A percentile compares a stretch with the other conserved stretches of the same genome.
Evolutionary conservation across 2,888 invertebrate species (phyloP).

Genomic region (Cinara cedri): DNA sequence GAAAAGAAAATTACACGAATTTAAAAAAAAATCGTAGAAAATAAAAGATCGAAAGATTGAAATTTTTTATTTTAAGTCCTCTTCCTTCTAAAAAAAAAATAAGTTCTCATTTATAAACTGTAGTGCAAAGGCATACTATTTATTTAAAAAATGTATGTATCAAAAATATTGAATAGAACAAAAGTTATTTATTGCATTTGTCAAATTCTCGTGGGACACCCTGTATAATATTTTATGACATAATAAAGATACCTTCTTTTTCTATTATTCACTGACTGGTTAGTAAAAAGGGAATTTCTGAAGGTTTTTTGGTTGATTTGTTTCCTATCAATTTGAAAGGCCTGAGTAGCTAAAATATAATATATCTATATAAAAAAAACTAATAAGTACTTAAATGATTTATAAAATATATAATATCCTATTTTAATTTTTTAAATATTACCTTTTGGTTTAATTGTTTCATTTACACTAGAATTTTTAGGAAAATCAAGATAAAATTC

Average conservation of each 20-base stretch:
- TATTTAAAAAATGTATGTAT: too few relatives aligned
- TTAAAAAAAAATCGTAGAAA: too few relatives aligned
- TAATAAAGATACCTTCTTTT: conserved; percentile 47
- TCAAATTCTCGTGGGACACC: too few relatives aligned
- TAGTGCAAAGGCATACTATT: too few relatives aligned
- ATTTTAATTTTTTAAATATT: neutral
- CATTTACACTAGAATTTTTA: conserved; percentile 22
- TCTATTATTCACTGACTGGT: conserved; percentile 22
- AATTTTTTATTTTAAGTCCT: too few relatives aligned
- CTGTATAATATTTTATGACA: too few relatives aligned
- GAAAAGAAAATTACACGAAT: too few relatives aligned
- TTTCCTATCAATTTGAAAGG: neutral
- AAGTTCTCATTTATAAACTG: too few relatives aligned
- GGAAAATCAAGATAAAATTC: conserved; percentile 26
- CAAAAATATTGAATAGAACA: too few relatives aligned
- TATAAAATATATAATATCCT: neutral
- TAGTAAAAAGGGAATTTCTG: neutral
- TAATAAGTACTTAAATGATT: neutral
- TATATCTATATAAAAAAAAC: neutral
- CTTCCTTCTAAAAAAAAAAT: too few relatives aligned
- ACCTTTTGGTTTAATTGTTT: neutral
- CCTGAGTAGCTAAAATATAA: conserved; percentile 11
- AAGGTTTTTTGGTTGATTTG: neutral
- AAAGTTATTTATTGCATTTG: too few relatives aligned
- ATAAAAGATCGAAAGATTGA: too few relatives aligned